Conservation (phyloP, 2,888 invertebrate species). For the Drosophila mulleri region DNA sequence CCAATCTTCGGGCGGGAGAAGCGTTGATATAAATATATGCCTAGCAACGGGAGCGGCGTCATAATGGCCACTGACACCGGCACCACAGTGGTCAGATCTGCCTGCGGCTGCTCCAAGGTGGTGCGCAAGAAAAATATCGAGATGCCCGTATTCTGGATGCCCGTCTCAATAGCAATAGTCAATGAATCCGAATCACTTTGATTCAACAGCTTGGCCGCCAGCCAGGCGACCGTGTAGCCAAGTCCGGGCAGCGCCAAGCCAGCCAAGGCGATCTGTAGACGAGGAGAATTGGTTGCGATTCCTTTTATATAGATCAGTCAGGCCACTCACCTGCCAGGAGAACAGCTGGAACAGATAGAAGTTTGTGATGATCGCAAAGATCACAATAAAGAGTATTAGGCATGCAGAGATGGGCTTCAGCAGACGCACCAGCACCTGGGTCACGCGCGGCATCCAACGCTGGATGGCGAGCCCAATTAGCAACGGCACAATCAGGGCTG, state of each 20-base stretch:
- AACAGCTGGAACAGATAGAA: constrained; percentile 95
- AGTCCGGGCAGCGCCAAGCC: constrained; percentile 93
- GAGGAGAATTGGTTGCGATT: not conserved
- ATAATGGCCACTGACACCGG: constrained; percentile 96
- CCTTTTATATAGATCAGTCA: not conserved
- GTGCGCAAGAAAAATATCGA: constrained; percentile 94
- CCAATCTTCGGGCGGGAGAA: constrained; percentile 36
- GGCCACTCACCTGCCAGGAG: constrained; percentile 90
- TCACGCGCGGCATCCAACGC: constrained; percentile 88
- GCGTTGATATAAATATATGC: constrained; percentile 86
- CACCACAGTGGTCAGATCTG: constrained; percentile 95
- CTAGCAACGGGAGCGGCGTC: constrained; percentile 94
- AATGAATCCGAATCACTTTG: constrained; percentile 89
- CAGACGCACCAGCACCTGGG: constrained; percentile 90
- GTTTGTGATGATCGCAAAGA: constrained; percentile 95
- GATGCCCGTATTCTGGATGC: constrained; percentile 96
- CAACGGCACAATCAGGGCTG: constrained; percentile 91
- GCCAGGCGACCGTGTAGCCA: constrained; percentile 90
- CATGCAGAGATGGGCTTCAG: constrained; percentile 93
- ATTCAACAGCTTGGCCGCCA: constrained; percentile 87
- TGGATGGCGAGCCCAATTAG: constrained; percentile 89
- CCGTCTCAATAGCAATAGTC: constrained; percentile 97
- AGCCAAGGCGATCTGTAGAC: constrained; percentile 89
- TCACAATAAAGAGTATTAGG: constrained; percentile 92
- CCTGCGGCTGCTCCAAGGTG: constrained; percentile 93